Base-by-base conservation (phyloP, 2,797 vertebrate genomes). In the Masticophis lateralis region DNA sequence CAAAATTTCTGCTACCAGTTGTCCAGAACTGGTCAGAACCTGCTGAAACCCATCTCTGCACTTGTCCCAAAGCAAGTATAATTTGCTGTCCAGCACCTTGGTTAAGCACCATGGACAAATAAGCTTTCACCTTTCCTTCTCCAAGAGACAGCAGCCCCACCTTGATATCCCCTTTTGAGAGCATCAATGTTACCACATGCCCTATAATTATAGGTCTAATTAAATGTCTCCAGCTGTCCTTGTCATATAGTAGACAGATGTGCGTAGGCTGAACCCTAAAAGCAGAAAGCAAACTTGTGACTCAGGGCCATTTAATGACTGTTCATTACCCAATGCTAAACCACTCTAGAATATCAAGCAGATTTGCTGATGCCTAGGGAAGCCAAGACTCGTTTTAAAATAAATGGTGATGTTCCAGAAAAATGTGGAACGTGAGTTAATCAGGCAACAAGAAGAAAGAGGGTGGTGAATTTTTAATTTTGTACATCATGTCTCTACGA, bases 231-330 rank as follows among this genome's bases (percentile, higher is more conserved):
- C 94, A 92, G 57, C 2, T 37, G 32, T 83, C 88, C 79, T 93
- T 89, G 60, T 53, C 88, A 25, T 0, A 89, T 0, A 0, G 32
- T 92, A 93, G 88, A 74, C 74, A 95, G 93, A n/a, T 60, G 28
- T 53, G 2, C 0, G 92, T 93, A 93, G 96, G 96, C 74, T 91
- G 55, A 89, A 11, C 89, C 94, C 95, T 88, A 96, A 89, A 96
- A 93, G 95, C 74, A 83, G 74, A 83, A 83, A 83, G 93, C 93
- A 95, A 57, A 0, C 1, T 88, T 27, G 22, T 96, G 96, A 97
- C 94, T 97, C 96, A 97, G 18, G 60, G 12, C 0, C 0, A 12
- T 60, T 94, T 94, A 69, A 95, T 94, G 94, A 47, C n/a, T 91
- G 91, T 1, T 94, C 59, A 16, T 93, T 94, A 69, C 89, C 92